Evolutionary conservation across 2,888 invertebrate species (phyloP).

Genomic region (Baccha elongata): DNA sequence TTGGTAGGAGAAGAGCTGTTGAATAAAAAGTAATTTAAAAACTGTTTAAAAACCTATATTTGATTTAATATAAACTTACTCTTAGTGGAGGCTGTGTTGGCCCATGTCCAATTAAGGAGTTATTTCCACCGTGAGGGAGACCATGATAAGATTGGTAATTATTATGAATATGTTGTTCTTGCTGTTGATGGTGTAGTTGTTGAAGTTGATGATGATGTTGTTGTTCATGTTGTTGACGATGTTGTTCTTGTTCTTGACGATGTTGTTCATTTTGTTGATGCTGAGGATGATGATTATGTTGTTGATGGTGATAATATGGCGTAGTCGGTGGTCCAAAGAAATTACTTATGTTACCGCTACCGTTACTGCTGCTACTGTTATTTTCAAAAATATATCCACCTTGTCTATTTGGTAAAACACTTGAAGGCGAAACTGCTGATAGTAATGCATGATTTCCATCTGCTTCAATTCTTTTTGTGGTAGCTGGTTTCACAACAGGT

Average conservation of each 20-base stretch:
- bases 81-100: slow-evolving; percentile 79
- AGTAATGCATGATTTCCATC: slow-evolving; percentile 18
- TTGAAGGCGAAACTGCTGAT: slow-evolving; percentile 13
- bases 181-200: slow-evolving; percentile 68
- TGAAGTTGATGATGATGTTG: slow-evolving; percentile 70
- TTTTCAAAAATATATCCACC: slow-evolving; percentile 56
- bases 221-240: slow-evolving; percentile 74
- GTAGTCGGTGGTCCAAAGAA: slow-evolving; percentile 65
- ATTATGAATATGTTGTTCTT: slow-evolving; percentile 76
- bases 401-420: slow-evolving; percentile 45
- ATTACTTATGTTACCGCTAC: slow-evolving; percentile 57
- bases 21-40: background rate
- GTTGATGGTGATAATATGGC: slow-evolving; percentile 61
- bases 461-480: slow-evolving; percentile 29
- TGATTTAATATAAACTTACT: slow-evolving; percentile 74
- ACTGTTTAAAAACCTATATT: background rate
- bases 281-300: slow-evolving; percentile 64
- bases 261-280: slow-evolving; percentile 67
- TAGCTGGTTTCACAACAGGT: background rate
- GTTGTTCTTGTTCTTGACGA: slow-evolving; percentile 68
- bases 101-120: slow-evolving; percentile 31
- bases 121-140: slow-evolving; percentile 44
- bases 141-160: slow-evolving; percentile 40
- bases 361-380: slow-evolving; percentile 54
- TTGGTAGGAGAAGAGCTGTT: slow-evolving; percentile 79